These are phyloP conservation scores for Mystacornis crossleyi DNA, from an alignment of 2,113 vertebrate genomes.

Conservation along the genomic window DNA sequence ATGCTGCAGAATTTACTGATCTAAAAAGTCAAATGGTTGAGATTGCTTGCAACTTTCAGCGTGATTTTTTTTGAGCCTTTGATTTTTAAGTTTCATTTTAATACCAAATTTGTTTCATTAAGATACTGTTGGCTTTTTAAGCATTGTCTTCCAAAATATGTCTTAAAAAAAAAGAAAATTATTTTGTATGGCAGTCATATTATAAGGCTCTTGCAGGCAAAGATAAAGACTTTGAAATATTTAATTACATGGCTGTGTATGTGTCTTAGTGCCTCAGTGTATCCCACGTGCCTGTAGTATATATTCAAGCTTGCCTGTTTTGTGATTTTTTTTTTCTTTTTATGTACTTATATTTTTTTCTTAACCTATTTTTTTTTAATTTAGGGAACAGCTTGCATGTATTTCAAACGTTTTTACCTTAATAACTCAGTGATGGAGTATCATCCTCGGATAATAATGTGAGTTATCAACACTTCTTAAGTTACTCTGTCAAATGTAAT, in stretches of 20 bases:
- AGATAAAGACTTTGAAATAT: not conserved
- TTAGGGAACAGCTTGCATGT: slow-evolving; percentile 94
- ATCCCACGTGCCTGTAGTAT: not conserved
- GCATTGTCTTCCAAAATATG: not conserved
- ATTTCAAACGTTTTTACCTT: slow-evolving; percentile 95
- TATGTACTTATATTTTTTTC: not conserved
- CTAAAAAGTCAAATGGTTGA: not conserved
- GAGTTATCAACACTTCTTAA: slow-evolving; percentile 64
- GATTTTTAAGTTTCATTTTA: not conserved
- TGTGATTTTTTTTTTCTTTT: not conserved
- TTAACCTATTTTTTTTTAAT: not conserved
- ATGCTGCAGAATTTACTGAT: not conserved
- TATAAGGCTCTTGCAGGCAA: not conserved
- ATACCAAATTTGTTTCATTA: not conserved
- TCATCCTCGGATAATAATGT: slow-evolving; percentile 95
- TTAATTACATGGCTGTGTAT: not conserved
- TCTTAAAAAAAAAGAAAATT: not conserved
- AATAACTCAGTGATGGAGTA: slow-evolving; percentile 98
- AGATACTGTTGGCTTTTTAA: not conserved
- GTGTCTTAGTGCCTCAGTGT: not conserved
- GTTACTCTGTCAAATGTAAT: not conserved
- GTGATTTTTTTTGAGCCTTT: not conserved
- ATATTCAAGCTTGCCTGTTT: not conserved
- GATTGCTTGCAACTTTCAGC: not conserved
- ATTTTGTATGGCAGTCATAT: not conserved